Percentiles rank a stretch among this genome's conserved stretches.
These are phyloP conservation scores for Corydoras maculifer DNA, from an alignment of 2,113 vertebrate genomes.

Conservation along the genomic window DNA sequence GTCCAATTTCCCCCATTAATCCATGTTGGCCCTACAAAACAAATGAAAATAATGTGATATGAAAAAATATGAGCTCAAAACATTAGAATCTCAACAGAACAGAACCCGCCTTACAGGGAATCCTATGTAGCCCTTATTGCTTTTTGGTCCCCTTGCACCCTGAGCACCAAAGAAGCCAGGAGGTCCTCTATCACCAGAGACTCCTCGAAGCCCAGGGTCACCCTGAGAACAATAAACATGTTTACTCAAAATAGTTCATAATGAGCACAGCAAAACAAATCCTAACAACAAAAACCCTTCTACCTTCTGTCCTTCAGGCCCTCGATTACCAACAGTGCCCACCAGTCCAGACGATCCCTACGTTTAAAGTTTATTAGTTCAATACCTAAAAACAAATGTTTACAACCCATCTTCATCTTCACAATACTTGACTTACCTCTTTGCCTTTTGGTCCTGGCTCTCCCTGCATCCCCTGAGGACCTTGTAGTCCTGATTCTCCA, in stretches of 20 bases:
- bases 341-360: conserved; percentile 46
- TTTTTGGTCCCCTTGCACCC: conserved; percentile 63
- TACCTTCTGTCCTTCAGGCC: conserved; percentile 67
- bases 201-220: conserved; percentile 52
- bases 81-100: background rate
- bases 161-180: conserved; percentile 50
- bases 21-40: conserved; percentile 65
- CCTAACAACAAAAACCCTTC: background rate
- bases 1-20: conserved; percentile 59
- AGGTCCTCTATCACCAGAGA: conserved; percentile 50
- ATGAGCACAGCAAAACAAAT: background rate
- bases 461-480: conserved; percentile 56
- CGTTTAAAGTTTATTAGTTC: background rate
- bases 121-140: conserved; percentile 64
- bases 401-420: background rate
- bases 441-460: conserved; percentile 58
- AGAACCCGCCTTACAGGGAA: conserved; percentile 55
- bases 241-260: background rate
- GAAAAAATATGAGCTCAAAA: background rate
- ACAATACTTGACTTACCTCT: conserved; percentile 60
- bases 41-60: background rate
- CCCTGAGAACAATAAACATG: conserved; percentile 54
- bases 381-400: too few relatives aligned
- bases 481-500: conserved; percentile 58
- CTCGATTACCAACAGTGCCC: conserved; percentile 56